A percentile compares a stretch with the other conserved stretches of the same genome.
These are phyloP conservation scores for Helogale parvula DNA, from an alignment of 2,113 vertebrate species.

Conservation along the genomic window DNA sequence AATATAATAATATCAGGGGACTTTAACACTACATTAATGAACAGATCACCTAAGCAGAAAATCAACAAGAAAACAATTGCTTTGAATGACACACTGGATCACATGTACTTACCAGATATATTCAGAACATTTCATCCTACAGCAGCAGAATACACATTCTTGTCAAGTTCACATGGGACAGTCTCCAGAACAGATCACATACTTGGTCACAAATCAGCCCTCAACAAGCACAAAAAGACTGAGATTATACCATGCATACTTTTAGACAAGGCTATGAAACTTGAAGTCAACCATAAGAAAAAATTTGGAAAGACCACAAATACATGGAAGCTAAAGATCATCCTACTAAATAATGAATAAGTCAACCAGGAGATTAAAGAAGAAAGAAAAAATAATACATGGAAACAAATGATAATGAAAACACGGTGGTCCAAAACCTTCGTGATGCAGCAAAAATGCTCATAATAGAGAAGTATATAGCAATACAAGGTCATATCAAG, in stretches of 20 bases:
- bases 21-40: background rate
- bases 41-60: background rate
- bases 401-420: background rate
- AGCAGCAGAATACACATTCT: background rate
- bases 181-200: background rate
- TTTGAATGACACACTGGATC: background rate
- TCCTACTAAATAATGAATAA: background rate
- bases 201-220: background rate
- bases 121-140: background rate
- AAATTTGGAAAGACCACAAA: background rate
- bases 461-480: background rate
- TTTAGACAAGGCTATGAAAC: background rate
- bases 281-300: background rate
- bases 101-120: background rate
- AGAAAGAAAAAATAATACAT: background rate
- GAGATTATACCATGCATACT: background rate
- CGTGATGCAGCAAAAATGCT: background rate
- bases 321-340: background rate
- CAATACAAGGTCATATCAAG: background rate
- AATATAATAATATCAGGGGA: background rate
- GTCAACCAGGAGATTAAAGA: background rate
- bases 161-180: background rate
- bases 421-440: background rate
- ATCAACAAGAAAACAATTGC: background rate
- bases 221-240: background rate